Percentiles rank a stretch among this genome's conserved stretches.
These are phyloP conservation scores for Xenops minutus DNA, from an alignment of 2,797 vertebrate species.

Conservation along the genomic window DNA sequence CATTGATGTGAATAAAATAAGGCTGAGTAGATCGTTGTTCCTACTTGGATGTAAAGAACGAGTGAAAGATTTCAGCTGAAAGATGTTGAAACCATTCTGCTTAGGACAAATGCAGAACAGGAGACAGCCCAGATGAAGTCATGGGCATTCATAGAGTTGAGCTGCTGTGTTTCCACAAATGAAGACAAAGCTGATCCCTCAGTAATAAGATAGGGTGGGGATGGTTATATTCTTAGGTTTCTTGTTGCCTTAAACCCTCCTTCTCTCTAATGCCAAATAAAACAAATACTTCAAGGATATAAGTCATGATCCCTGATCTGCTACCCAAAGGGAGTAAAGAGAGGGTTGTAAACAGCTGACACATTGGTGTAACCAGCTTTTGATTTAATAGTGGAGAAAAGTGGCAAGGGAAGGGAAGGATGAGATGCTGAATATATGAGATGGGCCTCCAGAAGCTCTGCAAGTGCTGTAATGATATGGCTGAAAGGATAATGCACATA, in stretches of 20 bases:
- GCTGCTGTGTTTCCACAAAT: neutral
- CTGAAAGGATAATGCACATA: neutral
- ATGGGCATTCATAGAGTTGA: neutral
- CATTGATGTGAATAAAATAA: rapidly evolving
- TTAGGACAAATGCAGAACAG: neutral
- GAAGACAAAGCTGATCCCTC: neutral
- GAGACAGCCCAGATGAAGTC: neutral
- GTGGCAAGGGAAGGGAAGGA: neutral
- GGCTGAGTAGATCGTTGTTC: neutral
- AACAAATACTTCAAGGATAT: slow-evolving; percentile 22
- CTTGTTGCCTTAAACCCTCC: neutral
- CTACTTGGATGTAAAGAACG: neutral
- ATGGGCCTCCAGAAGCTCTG: neutral
- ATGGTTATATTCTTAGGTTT: neutral
- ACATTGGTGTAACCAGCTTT: neutral
- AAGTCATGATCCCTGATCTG: slow-evolving; percentile 5
- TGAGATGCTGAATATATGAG: neutral
- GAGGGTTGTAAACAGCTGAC: slow-evolving; percentile 1
- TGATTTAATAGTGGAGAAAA: slow-evolving; percentile 9
- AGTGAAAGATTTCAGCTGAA: neutral
- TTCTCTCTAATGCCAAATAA: slow-evolving; percentile 15
- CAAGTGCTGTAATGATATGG: neutral
- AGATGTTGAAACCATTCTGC: neutral
- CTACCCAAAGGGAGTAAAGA: slow-evolving; percentile 16
- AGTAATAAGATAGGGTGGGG: slow-evolving; percentile 12